Conservation (phyloP, 2,888 invertebrate species). For the Leucoptera coffeella region DNA sequence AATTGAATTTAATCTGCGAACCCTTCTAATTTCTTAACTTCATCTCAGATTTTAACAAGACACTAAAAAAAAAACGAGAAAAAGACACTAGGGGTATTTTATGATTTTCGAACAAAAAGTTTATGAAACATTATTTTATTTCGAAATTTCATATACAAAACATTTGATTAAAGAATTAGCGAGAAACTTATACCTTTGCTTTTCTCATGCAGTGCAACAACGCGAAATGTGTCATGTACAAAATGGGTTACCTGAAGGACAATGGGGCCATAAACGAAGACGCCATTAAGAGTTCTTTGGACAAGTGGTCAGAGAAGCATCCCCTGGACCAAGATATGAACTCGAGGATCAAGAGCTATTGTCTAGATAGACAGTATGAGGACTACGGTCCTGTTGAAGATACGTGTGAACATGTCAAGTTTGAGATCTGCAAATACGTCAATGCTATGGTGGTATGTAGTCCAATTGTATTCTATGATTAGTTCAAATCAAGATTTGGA, state of each 20-base stretch:
- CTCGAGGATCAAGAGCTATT: slow-evolving; percentile 8
- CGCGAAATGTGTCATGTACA: slow-evolving; percentile 10
- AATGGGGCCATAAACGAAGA: slow-evolving; percentile 10
- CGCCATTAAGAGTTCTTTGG: slow-evolving; percentile 7
- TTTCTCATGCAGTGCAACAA: slow-evolving; percentile 10
- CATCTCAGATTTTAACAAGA: too few species aligned
- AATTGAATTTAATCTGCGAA: too few species aligned
- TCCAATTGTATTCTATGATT: too few species aligned
- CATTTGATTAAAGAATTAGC: too few species aligned
- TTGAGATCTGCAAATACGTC: slow-evolving; percentile 10
- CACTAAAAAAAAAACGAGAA: too few species aligned
- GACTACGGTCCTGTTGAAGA: slow-evolving; percentile 9
- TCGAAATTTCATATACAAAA: too few species aligned
- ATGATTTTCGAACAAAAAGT: too few species aligned
- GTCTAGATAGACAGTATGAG: slow-evolving; percentile 10
- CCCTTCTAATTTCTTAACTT: too few species aligned
- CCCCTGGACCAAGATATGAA: slow-evolving; percentile 7
- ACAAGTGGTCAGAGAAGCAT: slow-evolving; percentile 7
- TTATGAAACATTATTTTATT: too few species aligned
- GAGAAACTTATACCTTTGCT: not conserved
- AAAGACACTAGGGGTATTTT: too few species aligned
- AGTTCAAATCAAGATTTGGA: too few species aligned
- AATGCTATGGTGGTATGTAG: slow-evolving; percentile 10
- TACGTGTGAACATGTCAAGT: slow-evolving; percentile 9
- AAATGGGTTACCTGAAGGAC: slow-evolving; percentile 8